Conservation (phyloP, 2,113 vertebrate genomes). For the Sebastes schlegelii region DNA sequence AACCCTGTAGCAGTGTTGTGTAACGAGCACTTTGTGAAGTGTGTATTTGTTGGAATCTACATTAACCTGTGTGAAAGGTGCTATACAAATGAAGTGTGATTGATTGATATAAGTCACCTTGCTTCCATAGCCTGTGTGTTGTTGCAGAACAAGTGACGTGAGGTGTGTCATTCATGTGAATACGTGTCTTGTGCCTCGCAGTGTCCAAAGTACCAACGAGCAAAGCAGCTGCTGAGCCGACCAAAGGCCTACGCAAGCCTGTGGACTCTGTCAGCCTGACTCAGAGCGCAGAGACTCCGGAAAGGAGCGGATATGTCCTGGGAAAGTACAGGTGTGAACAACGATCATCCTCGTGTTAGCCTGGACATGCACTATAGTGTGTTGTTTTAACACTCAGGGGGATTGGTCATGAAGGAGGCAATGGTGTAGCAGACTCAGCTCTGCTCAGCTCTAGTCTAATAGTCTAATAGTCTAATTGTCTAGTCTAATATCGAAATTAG, state of each 20-base stretch:
- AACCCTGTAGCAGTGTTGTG: not conserved
- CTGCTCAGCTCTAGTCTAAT: no score
- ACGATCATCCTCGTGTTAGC: not conserved
- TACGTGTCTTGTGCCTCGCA: not conserved
- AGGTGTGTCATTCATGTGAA: not conserved
- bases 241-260: not conserved
- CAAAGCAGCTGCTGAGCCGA: not conserved
- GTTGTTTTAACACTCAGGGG: not conserved
- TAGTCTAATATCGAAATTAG: no score
- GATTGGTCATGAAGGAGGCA: not conserved
- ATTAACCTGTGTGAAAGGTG: no score
- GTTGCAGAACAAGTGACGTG: not conserved
- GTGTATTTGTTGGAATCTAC: not conserved
- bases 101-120: not conserved
- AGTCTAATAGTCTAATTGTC: no score
- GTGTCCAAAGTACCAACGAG: not conserved
- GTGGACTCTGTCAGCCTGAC: not conserved
- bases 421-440: no score
- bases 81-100: no score
- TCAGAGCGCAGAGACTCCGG: not conserved
- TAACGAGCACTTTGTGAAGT: not conserved
- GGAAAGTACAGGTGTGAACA: constrained; percentile 69
- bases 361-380: no score
- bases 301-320: constrained; percentile 5
- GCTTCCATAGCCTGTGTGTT: not conserved